Base-by-base conservation (phyloP, 1,140 invertebrate genomes). In the Epicauta chinensis region DNA sequence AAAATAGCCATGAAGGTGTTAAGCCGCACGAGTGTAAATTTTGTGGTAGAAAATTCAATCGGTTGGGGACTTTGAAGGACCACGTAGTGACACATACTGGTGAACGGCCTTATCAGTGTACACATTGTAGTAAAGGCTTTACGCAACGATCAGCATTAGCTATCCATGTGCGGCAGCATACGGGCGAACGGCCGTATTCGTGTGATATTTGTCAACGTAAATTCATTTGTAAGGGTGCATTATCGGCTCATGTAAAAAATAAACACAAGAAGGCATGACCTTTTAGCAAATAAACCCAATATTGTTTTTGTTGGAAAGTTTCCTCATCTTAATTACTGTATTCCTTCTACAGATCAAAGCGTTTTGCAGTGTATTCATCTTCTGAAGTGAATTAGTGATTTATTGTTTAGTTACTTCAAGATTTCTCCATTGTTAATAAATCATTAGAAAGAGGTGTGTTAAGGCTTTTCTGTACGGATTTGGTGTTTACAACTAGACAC, bases 1-100 rank as follows among this genome's bases (percentile, higher is more conserved):
- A 59, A 39, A 46, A 59, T 11, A 63, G 58, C 11, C 64, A 66
- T 38, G 59, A 63, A 37, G 64, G 66, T 0, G 56, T 67, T 13
- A 64, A 63, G 37, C 66, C 65, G 2, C 55, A 68, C 14, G 40
- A 58, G 11, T 72, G 70, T 40, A 61, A 60, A 13, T 53, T 61
- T 16, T 65, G 63, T 41, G 60, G 56, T 2, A 62, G 56, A 41
- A 39, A 43, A 7, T 65, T 65, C 44, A 58, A 53, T 6, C 44
- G 61, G 35, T 48, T 53, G n/a, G 60, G 57, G 0, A 65, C 61
- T 2, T 51, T 65, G n/a, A 80, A 85, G 45, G 83, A 86, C 11
- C 87, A 90, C 69, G 82, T 87, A 57, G 73, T 85, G 60, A 76
- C 84, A 58, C 86, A 89, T 71, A 87, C 83, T 23, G 87, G 87